Conservation (phyloP, 2,113 vertebrate species). For the Riparia riparia region DNA sequence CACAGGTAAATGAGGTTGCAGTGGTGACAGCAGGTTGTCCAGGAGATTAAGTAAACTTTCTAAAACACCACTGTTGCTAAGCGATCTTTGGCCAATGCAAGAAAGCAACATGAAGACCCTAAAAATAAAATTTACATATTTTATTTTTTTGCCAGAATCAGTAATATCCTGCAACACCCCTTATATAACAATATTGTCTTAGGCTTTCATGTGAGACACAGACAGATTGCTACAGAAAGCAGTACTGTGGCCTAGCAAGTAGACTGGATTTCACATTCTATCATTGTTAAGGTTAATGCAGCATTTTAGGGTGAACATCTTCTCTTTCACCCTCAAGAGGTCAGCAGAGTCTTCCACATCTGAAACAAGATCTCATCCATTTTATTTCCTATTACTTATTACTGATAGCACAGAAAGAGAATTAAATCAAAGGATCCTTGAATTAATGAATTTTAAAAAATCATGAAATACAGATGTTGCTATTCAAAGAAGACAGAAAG, state of each 20-base stretch:
- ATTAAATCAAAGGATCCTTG: not conserved
- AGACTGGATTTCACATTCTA: not conserved
- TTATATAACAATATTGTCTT: not conserved
- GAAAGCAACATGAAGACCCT: slow-evolving; percentile 99
- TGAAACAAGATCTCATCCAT: not conserved
- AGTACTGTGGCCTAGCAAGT: not conserved
- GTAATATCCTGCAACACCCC: not conserved
- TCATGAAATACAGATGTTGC: not conserved
- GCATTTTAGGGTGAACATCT: not conserved
- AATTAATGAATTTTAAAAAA: not conserved
- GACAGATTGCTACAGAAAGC: not conserved
- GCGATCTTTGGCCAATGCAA: slow-evolving; percentile 96
- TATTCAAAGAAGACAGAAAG: not conserved
- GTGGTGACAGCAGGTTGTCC: slow-evolving; percentile 91
- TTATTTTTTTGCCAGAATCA: not conserved
- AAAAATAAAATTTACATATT: slow-evolving; percentile 54
- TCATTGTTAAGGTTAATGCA: not conserved
- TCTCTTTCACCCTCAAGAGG: slow-evolving; percentile 16
- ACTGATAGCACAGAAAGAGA: not conserved
- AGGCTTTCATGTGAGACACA: not conserved
- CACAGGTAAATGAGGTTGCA: slow-evolving; percentile 86
- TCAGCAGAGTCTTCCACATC: not conserved
- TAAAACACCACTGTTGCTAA: slow-evolving; percentile 96
- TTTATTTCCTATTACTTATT: not conserved
- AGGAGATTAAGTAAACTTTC: slow-evolving; percentile 96